Evolutionary conservation across 1,140 invertebrate genomes (phyloP), one percentile per base, ranked within the genome.

Genomic region (Heliconius hewitsoni): DNA sequence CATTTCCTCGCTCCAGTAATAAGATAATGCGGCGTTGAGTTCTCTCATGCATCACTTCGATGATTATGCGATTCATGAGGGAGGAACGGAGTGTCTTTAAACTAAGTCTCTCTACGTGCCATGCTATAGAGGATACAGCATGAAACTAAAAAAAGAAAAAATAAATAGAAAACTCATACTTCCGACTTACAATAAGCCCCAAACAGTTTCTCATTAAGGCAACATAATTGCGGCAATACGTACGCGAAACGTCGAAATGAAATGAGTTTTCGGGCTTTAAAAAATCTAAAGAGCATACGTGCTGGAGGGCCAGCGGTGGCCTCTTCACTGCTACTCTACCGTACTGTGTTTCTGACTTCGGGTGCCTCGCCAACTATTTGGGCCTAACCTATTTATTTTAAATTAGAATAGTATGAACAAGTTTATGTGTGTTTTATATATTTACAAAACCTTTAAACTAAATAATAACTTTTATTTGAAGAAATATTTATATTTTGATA

Each of bases 151-250:
- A 57, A 66, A 30, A 16, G 27, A 27, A 27, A 11, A 66, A 71
- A 72, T 50, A 60, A 76, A 46, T 66, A 71, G 60, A 76, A 77
- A 78, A 78, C 52, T 78, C 76, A 78, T 78, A 73, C 55, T 71
- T 60, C 11, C 76, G 71, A 78, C 76, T 78, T 78, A 73, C 50
- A 70, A 70, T 70, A 82, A 78, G 76, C 76, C 60, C 39, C 52
- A 46, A 76, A 82, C 77, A 37, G 71, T 78, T 81, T 83, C 76
- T 82, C 81, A 84, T 84, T 82, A 82, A 78, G 74, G 60, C 72
- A 74, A 75, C 76, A 80, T 66, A 86, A 85, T 85, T 86, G 85
- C 83, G 78, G 80, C 84, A 86, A 89, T 89, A 86, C 70, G 75
- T 78, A 77, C 81, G 70, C 80, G 81, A 79, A 81, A 84, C 74